These are phyloP conservation scores for Procambarus clarkii DNA, from an alignment of 1,140 invertebrate genomes.

Conservation along the genomic window DNA sequence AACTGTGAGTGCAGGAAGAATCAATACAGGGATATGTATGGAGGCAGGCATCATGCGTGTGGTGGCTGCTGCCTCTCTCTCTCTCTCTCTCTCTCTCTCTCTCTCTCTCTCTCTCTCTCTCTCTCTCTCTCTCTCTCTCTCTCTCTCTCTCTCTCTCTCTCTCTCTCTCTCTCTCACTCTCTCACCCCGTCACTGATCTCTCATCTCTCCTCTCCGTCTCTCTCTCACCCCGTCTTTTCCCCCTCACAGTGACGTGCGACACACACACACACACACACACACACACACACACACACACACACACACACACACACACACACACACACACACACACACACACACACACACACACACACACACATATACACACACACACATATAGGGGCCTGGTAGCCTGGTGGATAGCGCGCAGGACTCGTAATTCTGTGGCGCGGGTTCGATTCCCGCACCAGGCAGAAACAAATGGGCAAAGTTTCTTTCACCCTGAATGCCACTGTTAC, in stretches of 20 bases:
- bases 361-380: conserved; percentile 21
- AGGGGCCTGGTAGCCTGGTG: no score
- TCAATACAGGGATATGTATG: not conserved
- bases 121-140: not conserved
- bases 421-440: no score
- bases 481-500: no score
- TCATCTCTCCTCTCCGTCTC: not conserved
- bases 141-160: not conserved
- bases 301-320: not conserved
- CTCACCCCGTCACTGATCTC: not conserved
- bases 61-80: not conserved
- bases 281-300: conserved; percentile 20
- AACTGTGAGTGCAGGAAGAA: not conserved
- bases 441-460: no score
- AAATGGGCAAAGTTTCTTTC: no score
- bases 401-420: no score
- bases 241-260: no score
- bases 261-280: no score
- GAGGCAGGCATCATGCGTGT: not conserved
- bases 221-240: not conserved
- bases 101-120: conserved; percentile 2
- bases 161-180: not conserved
- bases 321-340: conserved; percentile 23
- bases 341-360: conserved; percentile 28
- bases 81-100: conserved; percentile 2